These are phyloP conservation scores for Drosophila dives DNA, from an alignment of 2,888 invertebrate species.

Conservation along the genomic window DNA sequence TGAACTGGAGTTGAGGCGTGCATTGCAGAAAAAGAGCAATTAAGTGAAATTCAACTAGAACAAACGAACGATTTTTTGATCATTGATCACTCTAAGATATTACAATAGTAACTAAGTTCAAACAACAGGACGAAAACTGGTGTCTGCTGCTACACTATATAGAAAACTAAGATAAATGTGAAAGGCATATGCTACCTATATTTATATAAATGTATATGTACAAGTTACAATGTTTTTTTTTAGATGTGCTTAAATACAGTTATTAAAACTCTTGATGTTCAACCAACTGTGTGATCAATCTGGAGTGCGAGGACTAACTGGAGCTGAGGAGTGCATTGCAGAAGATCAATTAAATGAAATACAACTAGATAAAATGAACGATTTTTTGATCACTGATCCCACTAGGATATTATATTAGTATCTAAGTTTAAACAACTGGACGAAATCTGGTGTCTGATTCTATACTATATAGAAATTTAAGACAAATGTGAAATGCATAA, in stretches of 20 bases:
- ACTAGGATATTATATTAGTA: not conserved
- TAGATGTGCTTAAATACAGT: constrained; percentile 64
- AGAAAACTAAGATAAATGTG: constrained; percentile 23
- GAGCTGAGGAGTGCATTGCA: constrained; percentile 47
- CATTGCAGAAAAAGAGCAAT: constrained; percentile 34
- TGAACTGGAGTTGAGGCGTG: constrained; percentile 57
- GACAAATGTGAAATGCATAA: constrained; percentile 7
- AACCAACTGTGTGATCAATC: constrained; percentile 28
- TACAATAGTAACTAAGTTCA: not conserved
- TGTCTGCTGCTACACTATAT: constrained; percentile 51
- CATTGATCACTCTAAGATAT: constrained; percentile 5
- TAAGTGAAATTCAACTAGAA: constrained; percentile 24
- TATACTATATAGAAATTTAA: constrained; percentile 39
- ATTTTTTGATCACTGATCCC: constrained; percentile 9
- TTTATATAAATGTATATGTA: constrained; percentile 33
- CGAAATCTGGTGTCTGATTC: constrained; percentile 49
- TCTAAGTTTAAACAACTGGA: not conserved
- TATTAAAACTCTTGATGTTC: constrained; percentile 62
- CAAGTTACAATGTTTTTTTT: constrained; percentile 34
- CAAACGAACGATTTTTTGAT: constrained; percentile 14
- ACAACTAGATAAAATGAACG: constrained; percentile 10
- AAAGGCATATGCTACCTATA: constrained; percentile 9
- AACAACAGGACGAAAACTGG: constrained; percentile 18
- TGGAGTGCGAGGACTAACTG: constrained; percentile 50
- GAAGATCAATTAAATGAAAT: constrained; percentile 36